Evolutionary conservation across 2,888 invertebrate species (phyloP), one percentile per base, ranked within the genome.

Genomic region (Globia sparganii): DNA sequence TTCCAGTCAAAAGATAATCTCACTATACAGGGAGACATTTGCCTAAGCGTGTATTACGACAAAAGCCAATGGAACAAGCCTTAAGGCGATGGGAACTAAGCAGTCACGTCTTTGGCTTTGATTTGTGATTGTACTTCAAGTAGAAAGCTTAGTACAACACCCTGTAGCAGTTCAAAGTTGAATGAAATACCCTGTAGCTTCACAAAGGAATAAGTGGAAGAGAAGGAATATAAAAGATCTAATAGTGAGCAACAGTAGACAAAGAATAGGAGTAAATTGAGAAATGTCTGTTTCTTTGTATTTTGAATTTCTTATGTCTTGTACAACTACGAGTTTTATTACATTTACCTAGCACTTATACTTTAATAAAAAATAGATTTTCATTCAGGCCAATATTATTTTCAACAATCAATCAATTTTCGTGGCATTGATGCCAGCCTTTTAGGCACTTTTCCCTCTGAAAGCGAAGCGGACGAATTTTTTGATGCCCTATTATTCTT

Each of bases 71-170:
- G 28, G 43, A 69, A 75, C 49, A 81, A 46, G 53, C 77, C 68
- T 25, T 58, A 25, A 59, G 68, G 79, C 82, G 6, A 31, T 31
- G n/a, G 28, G 2, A 76, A 65, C 76, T 65, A 65, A 76, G 53
- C 4, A 81, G 68, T 31, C 64, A 59, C 77, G 59, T 46, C 37
- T 81, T 4, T 18, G 40, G 11, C 77, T 80, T 80, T 80, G 79
- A 74, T 81, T 80, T 76, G 81, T 79, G 76, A 68, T 81, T 79
- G 76, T 81, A 81, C 25, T 81, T 64, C 64, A 76, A 69, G 58
- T 53, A 46, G 65, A 68, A 64, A 76, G 82, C 68, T 79, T 68
- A 76, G 49, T 81, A 67, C 40, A 73, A 73, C 49, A 43, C 4
- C n/a, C 15, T 34, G 69, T 31, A 77, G 69, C 82, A 8, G 21